Evolutionary conservation across 2,113 vertebrate genomes (phyloP), one percentile per base, ranked within the genome.

Genomic region (Rostratula benghalensis): DNA sequence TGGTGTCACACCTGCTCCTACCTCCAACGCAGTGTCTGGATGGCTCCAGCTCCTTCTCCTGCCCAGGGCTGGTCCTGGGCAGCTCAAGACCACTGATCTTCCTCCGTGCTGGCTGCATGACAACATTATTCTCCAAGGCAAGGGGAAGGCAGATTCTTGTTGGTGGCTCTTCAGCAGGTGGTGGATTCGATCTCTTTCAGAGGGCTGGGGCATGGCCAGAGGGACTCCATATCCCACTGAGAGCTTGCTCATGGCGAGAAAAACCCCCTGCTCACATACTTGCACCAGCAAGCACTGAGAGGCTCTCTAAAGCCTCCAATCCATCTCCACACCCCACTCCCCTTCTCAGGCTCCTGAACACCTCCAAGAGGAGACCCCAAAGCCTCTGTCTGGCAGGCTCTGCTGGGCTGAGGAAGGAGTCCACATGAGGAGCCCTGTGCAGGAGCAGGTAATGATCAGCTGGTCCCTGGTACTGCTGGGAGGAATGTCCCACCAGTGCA

Each of bases 401-500:
- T 65, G 28, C 24, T 30, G 46, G 39, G 17, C 46, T 54, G 30
- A 8, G 18, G 13, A 21, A 87, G 53, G 46, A 39, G 31, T 15
- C 56, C 18, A 8, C 0, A 0, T 22, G 79, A 35, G 24, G 37
- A 60, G 11, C 6, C 22, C 9, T 3, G 0, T 30, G 43, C 21
- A 53, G 87, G 59, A 75, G 43, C 83, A 70, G 83, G 86, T 79
- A 30, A 39, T 4, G 37, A 50, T 90, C 50, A 74, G 70, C 54
- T 54, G 35, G 37, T 65, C 54, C 18, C 30, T 68, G 65, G 53
- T 79, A 45, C 7, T 1, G 10, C 53, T 48, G 4, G 35, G 33
- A 60, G 22, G 17, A 51, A 8, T 39, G 77, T 95, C 41, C 59
- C 60, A 73, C 53, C 78, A 51, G 69, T 0, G 0, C 19, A 0